Conservation (phyloP, 2,113 vertebrate species). For the Rhombomys opimus region DNA sequence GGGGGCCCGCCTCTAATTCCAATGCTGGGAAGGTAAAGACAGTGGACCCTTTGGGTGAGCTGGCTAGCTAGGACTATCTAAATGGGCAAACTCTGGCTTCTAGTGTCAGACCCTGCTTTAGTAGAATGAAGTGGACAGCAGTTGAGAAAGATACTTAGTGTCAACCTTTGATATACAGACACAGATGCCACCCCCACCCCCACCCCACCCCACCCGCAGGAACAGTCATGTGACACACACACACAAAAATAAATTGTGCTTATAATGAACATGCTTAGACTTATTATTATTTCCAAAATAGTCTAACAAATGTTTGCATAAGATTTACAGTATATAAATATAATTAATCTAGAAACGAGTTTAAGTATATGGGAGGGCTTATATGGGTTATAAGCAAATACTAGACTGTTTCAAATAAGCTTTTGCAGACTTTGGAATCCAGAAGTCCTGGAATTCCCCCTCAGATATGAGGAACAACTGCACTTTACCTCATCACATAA, state of each 20-base stretch:
- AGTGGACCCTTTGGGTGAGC: neutral
- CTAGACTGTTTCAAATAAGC: neutral
- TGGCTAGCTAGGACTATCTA: neutral
- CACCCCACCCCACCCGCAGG: neutral
- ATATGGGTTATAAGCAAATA: neutral
- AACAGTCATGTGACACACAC: neutral
- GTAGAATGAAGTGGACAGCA: neutral
- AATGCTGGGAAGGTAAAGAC: neutral
- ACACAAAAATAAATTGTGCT: neutral
- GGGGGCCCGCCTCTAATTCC: neutral
- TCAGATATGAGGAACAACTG: neutral
- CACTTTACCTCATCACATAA: neutral
- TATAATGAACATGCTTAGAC: neutral
- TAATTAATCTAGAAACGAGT: neutral
- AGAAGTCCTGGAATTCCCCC: neutral
- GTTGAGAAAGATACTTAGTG: neutral
- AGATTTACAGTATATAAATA: neutral
- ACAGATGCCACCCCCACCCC: neutral
- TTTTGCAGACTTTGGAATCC: neutral
- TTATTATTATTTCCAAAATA: neutral
- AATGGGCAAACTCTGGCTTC: neutral
- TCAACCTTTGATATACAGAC: neutral
- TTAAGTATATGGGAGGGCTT: neutral
- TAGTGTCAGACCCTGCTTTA: neutral
- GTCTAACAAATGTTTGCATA: neutral